Conservation (phyloP, 2,113 vertebrate genomes). For the Sinocyclocheilus rhinocerous region DNA sequence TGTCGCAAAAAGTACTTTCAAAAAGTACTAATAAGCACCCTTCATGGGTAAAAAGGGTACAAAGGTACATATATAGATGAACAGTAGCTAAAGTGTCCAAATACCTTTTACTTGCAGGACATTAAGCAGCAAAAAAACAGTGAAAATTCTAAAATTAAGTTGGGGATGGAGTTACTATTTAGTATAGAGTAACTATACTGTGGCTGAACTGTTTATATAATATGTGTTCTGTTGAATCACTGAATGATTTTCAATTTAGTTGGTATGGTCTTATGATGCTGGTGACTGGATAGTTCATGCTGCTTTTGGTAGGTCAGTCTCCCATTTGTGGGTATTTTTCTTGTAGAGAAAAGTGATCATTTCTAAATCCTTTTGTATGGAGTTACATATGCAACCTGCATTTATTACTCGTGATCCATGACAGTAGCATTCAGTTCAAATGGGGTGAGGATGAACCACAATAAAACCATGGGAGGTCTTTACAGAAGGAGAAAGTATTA, state of each 20-base stretch:
- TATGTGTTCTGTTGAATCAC: background rate
- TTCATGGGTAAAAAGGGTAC: no score
- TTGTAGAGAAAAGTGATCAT: background rate
- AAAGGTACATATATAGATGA: no score
- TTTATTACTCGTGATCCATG: background rate
- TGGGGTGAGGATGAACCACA: constrained; percentile 30
- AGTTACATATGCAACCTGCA: background rate
- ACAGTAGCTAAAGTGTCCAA: no score
- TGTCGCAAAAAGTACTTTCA: background rate
- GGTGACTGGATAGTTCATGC: background rate
- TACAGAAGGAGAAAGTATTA: constrained; percentile 16
- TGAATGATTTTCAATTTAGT: background rate
- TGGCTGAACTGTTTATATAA: no score
- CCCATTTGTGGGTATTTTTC: background rate
- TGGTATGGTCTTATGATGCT: background rate
- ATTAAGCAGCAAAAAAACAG: no score
- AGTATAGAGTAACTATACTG: no score
- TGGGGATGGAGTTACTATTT: no score
- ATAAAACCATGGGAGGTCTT: constrained; percentile 34
- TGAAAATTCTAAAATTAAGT: no score
- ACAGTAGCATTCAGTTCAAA: constrained; percentile 27
- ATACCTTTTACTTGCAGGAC: no score
- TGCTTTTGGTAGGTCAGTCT: background rate
- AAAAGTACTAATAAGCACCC: background rate
- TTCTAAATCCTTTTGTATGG: background rate